phyloP scores from a whole-genome alignment of 2,113 vertebrate species.

The Emydura subglobosa region DNA sequence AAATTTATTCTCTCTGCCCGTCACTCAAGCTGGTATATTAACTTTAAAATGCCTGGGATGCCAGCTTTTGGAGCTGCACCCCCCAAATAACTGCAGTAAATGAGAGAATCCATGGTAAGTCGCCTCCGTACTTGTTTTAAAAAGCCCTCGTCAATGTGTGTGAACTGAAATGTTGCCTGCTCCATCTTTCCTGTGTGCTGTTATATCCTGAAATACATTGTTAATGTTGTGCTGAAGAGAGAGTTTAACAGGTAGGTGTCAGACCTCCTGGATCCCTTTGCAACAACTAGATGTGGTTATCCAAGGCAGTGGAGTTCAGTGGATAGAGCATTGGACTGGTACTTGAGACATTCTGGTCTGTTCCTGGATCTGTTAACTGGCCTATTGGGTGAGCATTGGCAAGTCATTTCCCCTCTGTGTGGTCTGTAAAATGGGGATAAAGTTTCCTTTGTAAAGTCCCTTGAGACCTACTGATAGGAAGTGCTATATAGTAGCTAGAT shows the following conservation, averaged over 20 bases:
- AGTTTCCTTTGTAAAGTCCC: not conserved
- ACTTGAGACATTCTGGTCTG: not conserved
- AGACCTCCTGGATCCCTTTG: not conserved
- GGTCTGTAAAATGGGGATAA: not conserved
- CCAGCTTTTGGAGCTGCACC: slow-evolving; percentile 35
- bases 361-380: not conserved
- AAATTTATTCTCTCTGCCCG: slow-evolving; percentile 69
- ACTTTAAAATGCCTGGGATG: slow-evolving; percentile 53
- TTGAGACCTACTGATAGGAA: not conserved
- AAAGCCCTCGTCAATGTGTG: not conserved
- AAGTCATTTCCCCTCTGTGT: not conserved
- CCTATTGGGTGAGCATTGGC: not conserved
- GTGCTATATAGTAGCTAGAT: not conserved
- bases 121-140: not conserved
- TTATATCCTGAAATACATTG: not conserved
- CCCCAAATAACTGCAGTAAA: slow-evolving; percentile 1
- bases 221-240: not conserved
- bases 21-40: slow-evolving; percentile 56
- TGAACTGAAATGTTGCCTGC: not conserved
- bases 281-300: not conserved
- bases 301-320: not conserved
- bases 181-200: not conserved
- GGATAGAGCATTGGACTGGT: not conserved
- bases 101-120: not conserved
- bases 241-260: not conserved